These are phyloP conservation scores for Holothuria scabra DNA, from an alignment of 53 echinoderm and acorn worm species.

Conservation along the genomic window DNA sequence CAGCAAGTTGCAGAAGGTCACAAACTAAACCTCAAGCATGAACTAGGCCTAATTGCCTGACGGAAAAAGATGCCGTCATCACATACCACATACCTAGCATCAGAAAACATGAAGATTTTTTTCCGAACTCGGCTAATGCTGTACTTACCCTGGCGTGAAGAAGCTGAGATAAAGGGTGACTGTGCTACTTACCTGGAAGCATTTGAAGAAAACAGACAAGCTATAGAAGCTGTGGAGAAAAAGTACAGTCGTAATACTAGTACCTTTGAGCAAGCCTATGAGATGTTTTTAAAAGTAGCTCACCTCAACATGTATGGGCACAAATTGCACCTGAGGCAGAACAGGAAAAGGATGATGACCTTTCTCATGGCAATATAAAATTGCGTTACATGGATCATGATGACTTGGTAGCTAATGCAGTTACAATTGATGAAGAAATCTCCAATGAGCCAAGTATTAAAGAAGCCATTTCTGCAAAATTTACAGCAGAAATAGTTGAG, in stretches of 20 bases:
- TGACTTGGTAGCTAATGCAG: neutral
- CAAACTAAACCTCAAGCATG: conserved; percentile 17
- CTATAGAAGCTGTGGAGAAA: neutral
- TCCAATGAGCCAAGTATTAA: neutral
- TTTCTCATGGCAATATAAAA: conserved; percentile 21
- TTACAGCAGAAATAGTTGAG: neutral
- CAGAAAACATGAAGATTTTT: conserved; percentile 16
- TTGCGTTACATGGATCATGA: neutral
- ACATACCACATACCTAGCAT: conserved; percentile 21
- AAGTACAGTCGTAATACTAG: neutral
- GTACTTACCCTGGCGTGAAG: conserved; percentile 54
- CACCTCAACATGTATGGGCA: conserved; percentile 58
- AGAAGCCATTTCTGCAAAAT: neutral
- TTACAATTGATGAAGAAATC: neutral
- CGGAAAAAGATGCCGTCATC: neutral
- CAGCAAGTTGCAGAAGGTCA: neutral
- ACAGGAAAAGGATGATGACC: conserved; percentile 9
- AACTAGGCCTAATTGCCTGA: conserved; percentile 16
- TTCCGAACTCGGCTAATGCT: conserved; percentile 37
- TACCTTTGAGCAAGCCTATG: conserved; percentile 35
- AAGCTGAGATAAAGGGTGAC: conserved; percentile 7
- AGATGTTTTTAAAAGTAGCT: conserved; percentile 4
- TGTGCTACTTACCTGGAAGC: conserved; percentile 14
- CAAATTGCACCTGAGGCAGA: conserved; percentile 29
- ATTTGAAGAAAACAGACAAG: conserved; percentile 1